Conservation (phyloP, 2,113 vertebrate genomes). For the Electrona antarctica region DNA sequence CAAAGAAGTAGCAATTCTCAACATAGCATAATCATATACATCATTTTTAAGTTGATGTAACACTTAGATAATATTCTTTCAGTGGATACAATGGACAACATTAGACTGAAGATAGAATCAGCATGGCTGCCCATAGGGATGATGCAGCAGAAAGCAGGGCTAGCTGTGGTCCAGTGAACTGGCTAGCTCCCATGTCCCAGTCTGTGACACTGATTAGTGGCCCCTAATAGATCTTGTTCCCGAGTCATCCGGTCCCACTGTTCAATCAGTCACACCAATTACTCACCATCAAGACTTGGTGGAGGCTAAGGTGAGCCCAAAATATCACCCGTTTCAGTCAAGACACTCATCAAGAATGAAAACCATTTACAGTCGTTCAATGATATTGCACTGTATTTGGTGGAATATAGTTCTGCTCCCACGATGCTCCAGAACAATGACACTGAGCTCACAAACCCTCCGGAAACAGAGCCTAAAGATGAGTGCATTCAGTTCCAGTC, state of each 20-base stretch:
- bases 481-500: too few relatives aligned
- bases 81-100: neutral
- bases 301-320: constrained; percentile 39
- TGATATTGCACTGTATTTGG: neutral
- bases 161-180: constrained; percentile 34
- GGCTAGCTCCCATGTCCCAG: constrained; percentile 47
- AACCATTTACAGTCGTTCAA: neutral
- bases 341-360: neutral
- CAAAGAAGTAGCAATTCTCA: too few relatives aligned
- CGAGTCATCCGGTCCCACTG: constrained; percentile 59
- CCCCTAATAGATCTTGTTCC: constrained; percentile 65
- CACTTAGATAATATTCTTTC: neutral
- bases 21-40: too few relatives aligned
- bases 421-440: neutral
- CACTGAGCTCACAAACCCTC: too few relatives aligned
- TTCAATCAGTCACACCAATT: constrained; percentile 64
- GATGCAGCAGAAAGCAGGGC: constrained; percentile 32
- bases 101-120: neutral
- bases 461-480: too few relatives aligned
- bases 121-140: neutral
- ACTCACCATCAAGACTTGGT: constrained; percentile 59
- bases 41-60: too few relatives aligned
- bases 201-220: constrained; percentile 53
- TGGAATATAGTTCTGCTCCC: neutral
- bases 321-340: constrained; percentile 60